Percentiles rank a stretch among this genome's conserved stretches.
Conservation (phyloP, 2,797 vertebrate species). For the Adrianichthys oophorus region DNA sequence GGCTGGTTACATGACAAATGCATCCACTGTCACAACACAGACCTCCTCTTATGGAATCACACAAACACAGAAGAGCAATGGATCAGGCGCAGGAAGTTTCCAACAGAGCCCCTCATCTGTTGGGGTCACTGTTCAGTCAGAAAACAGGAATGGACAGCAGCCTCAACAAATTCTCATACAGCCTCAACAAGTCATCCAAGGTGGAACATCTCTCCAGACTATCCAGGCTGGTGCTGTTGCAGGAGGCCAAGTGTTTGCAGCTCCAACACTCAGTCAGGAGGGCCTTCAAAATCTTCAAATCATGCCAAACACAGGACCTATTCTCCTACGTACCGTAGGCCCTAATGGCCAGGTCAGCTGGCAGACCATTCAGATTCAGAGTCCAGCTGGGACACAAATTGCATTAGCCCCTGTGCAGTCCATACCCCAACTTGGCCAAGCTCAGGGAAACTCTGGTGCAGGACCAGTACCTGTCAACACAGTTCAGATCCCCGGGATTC, state of each 20-base stretch:
- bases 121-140: constrained; percentile 70
- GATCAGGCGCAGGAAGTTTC: constrained; percentile 45
- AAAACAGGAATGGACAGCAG: constrained; percentile 79
- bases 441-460: constrained; percentile 69
- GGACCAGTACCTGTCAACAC: constrained; percentile 85
- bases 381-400: constrained; percentile 89
- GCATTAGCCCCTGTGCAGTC: constrained; percentile 88
- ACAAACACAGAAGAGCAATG: constrained; percentile 67
- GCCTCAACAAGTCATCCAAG: constrained; percentile 89
- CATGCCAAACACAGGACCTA: constrained; percentile 88
- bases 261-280: constrained; percentile 91
- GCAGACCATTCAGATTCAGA: constrained; percentile 96
- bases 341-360: constrained; percentile 96
- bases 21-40: constrained; percentile 84
- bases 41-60: constrained; percentile 79
- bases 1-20: constrained; percentile 63
- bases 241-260: constrained; percentile 87
- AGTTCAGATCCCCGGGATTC: constrained; percentile 91
- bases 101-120: constrained; percentile 64
- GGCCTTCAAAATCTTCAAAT: constrained; percentile 91
- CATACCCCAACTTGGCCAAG: constrained; percentile 81
- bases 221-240: constrained; percentile 85
- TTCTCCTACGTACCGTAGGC: constrained; percentile 91
- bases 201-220: constrained; percentile 85
- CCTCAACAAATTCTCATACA: constrained; percentile 93